phyloP scores from a whole-genome alignment of 1,140 invertebrate genomes.

The Camponotus pennsylvanicus region DNA sequence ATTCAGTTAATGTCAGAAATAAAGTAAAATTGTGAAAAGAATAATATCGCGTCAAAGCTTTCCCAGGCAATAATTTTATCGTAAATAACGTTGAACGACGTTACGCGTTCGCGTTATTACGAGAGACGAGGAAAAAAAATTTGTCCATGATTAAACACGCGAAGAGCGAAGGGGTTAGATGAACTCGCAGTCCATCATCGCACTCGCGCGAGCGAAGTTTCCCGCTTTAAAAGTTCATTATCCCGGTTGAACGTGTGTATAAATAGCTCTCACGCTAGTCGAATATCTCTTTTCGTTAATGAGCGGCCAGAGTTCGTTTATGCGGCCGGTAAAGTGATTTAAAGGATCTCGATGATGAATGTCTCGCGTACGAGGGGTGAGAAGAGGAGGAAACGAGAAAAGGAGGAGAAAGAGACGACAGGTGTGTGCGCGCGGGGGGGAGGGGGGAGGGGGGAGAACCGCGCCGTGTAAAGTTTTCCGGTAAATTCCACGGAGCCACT shows the following conservation, averaged over 20 bases:
- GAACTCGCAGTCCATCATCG: conserved; percentile 44
- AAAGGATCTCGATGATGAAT: conserved; percentile 58
- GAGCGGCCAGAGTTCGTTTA: conserved; percentile 40
- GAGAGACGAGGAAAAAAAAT: conserved; percentile 6
- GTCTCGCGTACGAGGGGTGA: neutral
- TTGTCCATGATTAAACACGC: conserved; percentile 9
- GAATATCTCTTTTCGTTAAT: conserved; percentile 62
- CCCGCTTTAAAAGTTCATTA: conserved; percentile 54
- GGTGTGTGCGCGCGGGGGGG: neutral
- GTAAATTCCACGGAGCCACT: conserved; percentile 43
- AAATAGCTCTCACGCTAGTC: conserved; percentile 48
- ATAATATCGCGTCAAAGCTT: neutral
- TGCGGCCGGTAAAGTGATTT: conserved; percentile 50
- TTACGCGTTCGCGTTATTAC: neutral
- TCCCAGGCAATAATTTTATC: neutral
- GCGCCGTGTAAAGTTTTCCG: conserved; percentile 30
- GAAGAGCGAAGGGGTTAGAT: conserved; percentile 12
- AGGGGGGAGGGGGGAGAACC: neutral
- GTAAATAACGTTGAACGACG: neutral
- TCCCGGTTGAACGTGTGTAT: conserved; percentile 32
- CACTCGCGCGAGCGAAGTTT: conserved; percentile 26
- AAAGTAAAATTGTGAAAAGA: neutral
- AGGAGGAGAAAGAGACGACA: conserved; percentile 12
- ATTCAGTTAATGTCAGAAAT: neutral
- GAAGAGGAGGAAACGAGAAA: neutral